Conservation (phyloP, 2,797 vertebrate species). For the Yasuhikotakia modesta region DNA sequence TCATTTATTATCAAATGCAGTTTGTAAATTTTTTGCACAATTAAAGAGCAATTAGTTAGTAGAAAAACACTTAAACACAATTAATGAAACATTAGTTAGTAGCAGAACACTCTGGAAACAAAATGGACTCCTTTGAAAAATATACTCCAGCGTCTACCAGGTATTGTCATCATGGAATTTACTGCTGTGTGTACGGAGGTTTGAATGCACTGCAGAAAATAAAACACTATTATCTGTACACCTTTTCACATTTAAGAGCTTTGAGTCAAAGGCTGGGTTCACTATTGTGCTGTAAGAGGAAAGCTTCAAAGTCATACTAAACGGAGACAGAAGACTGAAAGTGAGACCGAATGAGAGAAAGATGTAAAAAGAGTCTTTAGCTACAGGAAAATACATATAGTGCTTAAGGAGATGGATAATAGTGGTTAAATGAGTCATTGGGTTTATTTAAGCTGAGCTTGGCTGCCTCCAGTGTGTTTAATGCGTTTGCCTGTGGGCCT, state of each 20-base stretch:
- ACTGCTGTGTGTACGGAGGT: too few species aligned
- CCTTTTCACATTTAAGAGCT: constrained; percentile 26
- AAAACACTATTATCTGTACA: not conserved
- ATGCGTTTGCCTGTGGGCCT: constrained; percentile 75
- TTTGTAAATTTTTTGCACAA: too few species aligned
- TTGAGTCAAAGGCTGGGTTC: constrained; percentile 27
- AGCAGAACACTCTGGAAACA: too few species aligned
- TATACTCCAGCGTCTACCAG: too few species aligned
- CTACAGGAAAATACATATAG: constrained; percentile 70
- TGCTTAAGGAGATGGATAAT: constrained; percentile 75
- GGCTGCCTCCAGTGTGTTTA: constrained; percentile 77
- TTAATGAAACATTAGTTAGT: too few species aligned
- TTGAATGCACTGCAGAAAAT: not conserved
- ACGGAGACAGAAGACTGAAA: constrained; percentile 20
- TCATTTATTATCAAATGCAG: too few species aligned
- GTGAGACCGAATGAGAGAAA: constrained; percentile 11
- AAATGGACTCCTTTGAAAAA: too few species aligned
- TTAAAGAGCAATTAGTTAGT: too few species aligned
- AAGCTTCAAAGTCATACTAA: constrained; percentile 34
- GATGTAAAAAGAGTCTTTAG: constrained; percentile 38
- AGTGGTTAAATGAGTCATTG: constrained; percentile 80
- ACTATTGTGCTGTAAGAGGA: constrained; percentile 24
- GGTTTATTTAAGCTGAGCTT: constrained; percentile 78
- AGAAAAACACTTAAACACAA: too few species aligned
- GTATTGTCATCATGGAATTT: too few species aligned